Percentiles rank a stretch among this genome's conserved stretches.
These are phyloP conservation scores for Zapornia atra DNA, from an alignment of 2,113 vertebrate species.

Conservation along the genomic window DNA sequence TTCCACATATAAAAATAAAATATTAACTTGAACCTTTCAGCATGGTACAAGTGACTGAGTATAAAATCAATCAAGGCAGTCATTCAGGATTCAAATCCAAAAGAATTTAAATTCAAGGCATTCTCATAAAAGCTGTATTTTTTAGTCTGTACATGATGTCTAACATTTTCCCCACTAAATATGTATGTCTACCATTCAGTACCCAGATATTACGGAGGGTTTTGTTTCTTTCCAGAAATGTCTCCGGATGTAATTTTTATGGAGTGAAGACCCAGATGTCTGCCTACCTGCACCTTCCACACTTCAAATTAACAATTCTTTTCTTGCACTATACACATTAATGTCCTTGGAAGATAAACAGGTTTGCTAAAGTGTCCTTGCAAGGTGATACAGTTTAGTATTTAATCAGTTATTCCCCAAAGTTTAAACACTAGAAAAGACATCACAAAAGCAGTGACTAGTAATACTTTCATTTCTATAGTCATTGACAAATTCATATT, in stretches of 20 bases:
- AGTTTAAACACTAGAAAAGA: not conserved
- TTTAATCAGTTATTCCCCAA: not conserved
- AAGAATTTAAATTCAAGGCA: not conserved
- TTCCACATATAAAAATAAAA: not conserved
- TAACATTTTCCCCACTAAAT: not conserved
- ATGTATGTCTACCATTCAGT: not conserved
- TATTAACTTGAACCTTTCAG: not conserved
- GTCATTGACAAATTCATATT: not conserved
- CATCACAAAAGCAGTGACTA: not conserved
- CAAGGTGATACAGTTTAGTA: not conserved
- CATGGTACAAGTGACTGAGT: not conserved
- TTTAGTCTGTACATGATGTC: not conserved
- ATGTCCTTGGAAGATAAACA: not conserved
- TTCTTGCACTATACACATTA: not conserved
- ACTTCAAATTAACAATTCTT: not conserved
- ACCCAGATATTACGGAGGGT: not conserved
- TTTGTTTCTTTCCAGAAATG: not conserved
- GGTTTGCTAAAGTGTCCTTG: not conserved
- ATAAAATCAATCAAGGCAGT: not conserved
- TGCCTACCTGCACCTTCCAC: not conserved
- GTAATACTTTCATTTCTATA: not conserved
- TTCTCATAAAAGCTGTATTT: not conserved
- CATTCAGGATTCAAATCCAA: not conserved
- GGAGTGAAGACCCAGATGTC: not conserved
- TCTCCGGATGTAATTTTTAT: not conserved